Evolutionary conservation across 2,797 vertebrate species (phyloP).

Genomic region (Vultur gryphus): DNA sequence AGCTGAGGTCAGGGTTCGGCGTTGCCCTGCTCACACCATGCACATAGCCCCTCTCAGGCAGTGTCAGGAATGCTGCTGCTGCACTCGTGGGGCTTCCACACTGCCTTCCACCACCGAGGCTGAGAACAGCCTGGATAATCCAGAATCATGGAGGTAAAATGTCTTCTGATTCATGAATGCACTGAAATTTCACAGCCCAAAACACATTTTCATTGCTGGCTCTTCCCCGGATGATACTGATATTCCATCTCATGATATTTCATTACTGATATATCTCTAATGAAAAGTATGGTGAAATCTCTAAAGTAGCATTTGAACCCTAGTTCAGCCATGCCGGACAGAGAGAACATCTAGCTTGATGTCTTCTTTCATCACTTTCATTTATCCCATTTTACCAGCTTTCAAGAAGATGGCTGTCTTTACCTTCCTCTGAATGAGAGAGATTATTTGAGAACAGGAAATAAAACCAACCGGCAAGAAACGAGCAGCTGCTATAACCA

Average conservation of each 20-base stretch:
- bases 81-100: background rate
- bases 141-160: background rate
- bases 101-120: accelerated
- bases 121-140: background rate
- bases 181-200: background rate
- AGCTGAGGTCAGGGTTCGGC: background rate
- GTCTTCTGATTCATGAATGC: background rate
- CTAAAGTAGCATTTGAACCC: background rate
- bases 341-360: background rate
- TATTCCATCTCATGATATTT: background rate
- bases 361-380: conserved; percentile 11
- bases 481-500: conserved; percentile 23
- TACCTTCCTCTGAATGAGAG: background rate
- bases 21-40: too few relatives aligned
- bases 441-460: background rate
- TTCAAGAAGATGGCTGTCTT: conserved; percentile 15
- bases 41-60: background rate
- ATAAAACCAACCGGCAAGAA: conserved; percentile 6
- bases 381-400: background rate
- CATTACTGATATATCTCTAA: background rate
- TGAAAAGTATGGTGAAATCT: background rate
- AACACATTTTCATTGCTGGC: background rate
- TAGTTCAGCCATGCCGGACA: background rate
- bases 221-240: background rate
- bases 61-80: background rate